phyloP scores from a whole-genome alignment of 2,888 invertebrate species.

The Physocephala rufipes region DNA sequence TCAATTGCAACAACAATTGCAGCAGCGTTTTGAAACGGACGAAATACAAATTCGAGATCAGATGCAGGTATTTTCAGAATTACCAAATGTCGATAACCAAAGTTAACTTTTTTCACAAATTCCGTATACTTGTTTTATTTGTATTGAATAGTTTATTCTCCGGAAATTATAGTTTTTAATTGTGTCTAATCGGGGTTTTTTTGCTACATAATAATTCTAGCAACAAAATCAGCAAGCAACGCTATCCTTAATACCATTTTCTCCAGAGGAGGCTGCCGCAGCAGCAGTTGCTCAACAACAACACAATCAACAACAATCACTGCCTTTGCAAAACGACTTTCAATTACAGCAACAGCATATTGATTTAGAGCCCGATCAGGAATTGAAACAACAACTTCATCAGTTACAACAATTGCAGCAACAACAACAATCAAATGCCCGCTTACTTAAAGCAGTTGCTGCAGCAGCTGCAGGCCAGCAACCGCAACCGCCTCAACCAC shows the following conservation, averaged over 20 bases:
- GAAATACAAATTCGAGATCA: slow-evolving; percentile 66
- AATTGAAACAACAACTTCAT: slow-evolving; percentile 57
- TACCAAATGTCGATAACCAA: too few species aligned
- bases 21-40: slow-evolving; percentile 64
- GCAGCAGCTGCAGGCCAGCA: slow-evolving; percentile 56
- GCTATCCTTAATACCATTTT: slow-evolving; percentile 61
- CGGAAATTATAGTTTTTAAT: too few species aligned
- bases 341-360: slow-evolving; percentile 57
- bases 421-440: slow-evolving; percentile 60
- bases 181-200: not conserved
- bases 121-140: too few species aligned
- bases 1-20: slow-evolving; percentile 66
- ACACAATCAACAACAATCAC: slow-evolving; percentile 47
- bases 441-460: slow-evolving; percentile 59
- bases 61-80: slow-evolving; percentile 56
- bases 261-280: slow-evolving; percentile 55
- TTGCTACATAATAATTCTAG: slow-evolving; percentile 17
- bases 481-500: slow-evolving; percentile 45
- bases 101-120: too few species aligned
- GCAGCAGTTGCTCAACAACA: slow-evolving; percentile 42
- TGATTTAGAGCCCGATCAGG: slow-evolving; percentile 56
- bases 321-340: slow-evolving; percentile 58
- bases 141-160: too few species aligned
- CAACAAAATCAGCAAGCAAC: slow-evolving; percentile 63
- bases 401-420: slow-evolving; percentile 53